phyloP scores from a whole-genome alignment of 2,888 invertebrate species.

The Lissonota sp. region DNA sequence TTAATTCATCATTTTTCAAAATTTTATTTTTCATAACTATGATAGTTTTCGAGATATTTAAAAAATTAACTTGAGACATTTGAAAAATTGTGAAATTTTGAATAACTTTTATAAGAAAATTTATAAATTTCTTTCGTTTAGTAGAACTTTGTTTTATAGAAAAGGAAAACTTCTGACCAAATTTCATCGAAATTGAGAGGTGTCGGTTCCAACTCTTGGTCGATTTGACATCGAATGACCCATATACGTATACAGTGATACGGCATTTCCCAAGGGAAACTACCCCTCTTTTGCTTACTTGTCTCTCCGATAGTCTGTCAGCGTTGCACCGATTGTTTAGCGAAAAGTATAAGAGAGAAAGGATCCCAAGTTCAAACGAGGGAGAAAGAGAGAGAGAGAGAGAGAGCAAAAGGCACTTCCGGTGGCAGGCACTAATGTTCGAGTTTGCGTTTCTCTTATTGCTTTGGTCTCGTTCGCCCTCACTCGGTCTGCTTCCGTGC shows the following conservation, averaged over 20 bases:
- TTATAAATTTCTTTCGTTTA: too few relatives aligned
- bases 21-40: too few relatives aligned
- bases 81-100: too few relatives aligned
- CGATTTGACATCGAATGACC: too few relatives aligned
- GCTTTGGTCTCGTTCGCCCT: constrained; percentile 61
- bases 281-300: constrained; percentile 37
- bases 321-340: constrained; percentile 25
- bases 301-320: constrained; percentile 50
- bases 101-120: too few relatives aligned
- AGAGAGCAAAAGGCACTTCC: constrained; percentile 60
- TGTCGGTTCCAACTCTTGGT: too few relatives aligned
- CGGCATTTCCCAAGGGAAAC: constrained; percentile 43
- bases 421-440: constrained; percentile 67
- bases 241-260: constrained; percentile 33
- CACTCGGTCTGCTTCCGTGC: constrained; percentile 67
- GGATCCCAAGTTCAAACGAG: constrained; percentile 70
- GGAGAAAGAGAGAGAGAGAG: constrained; percentile 69
- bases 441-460: constrained; percentile 76
- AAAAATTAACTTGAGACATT: too few relatives aligned
- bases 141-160: too few relatives aligned
- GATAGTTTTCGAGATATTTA: too few relatives aligned
- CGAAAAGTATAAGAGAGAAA: constrained; percentile 60
- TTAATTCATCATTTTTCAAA: too few relatives aligned
- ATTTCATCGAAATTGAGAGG: too few relatives aligned
- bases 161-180: too few relatives aligned